These are phyloP conservation scores for Bombyx huttoni DNA, from an alignment of 2,888 invertebrate genomes.

Conservation along the genomic window DNA sequence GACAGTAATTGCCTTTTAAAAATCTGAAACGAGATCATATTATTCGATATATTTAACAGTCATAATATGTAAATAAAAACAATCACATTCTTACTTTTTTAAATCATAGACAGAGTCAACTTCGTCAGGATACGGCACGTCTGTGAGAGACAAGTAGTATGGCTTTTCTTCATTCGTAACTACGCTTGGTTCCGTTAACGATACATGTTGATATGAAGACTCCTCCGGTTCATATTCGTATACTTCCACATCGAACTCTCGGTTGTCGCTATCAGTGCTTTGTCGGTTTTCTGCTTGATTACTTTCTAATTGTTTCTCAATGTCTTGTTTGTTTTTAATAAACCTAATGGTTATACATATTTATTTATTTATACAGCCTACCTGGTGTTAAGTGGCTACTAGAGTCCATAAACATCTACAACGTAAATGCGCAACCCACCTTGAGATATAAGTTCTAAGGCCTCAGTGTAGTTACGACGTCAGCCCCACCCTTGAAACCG, in stretches of 20 bases:
- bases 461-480: too few species aligned
- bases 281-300: conserved; percentile 11
- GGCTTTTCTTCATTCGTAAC: conserved; percentile 27
- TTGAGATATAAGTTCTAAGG: too few species aligned
- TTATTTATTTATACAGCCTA: too few species aligned
- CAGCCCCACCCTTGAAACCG: too few species aligned
- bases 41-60: neutral
- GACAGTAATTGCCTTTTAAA: conserved; percentile 47
- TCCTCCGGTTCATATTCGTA: conserved; percentile 35
- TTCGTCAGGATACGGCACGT: conserved; percentile 53
- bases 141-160: conserved; percentile 44
- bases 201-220: conserved; percentile 22
- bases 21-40: conserved; percentile 22
- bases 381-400: too few species aligned
- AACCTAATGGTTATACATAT: conserved; percentile 25
- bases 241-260: conserved; percentile 43
- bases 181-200: conserved; percentile 16
- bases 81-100: conserved; percentile 30
- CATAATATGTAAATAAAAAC: neutral
- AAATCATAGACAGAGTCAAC: conserved; percentile 45
- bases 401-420: too few species aligned
- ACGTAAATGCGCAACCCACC: too few species aligned
- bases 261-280: conserved; percentile 20
- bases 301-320: conserved; percentile 30
- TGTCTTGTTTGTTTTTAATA: conserved; percentile 39